These are phyloP conservation scores for Chroicocephalus ridibundus DNA, from an alignment of 2,113 vertebrate genomes.

Conservation along the genomic window DNA sequence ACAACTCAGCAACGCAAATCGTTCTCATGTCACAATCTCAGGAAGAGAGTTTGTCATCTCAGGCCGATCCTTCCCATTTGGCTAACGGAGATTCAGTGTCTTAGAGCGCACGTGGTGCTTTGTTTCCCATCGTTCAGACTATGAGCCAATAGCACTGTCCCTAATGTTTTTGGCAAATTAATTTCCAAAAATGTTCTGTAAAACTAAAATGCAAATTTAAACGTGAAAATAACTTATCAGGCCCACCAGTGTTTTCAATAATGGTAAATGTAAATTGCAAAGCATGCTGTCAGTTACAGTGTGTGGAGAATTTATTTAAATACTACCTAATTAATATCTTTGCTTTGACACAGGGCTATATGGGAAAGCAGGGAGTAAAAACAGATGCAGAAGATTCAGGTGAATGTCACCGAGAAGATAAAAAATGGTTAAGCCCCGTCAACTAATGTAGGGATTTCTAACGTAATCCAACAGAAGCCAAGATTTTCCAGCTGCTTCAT, in stretches of 20 bases:
- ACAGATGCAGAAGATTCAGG: background rate
- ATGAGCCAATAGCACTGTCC: background rate
- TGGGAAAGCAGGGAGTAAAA: background rate
- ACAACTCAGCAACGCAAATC: background rate
- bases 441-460: background rate
- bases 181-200: background rate
- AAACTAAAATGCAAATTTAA: background rate
- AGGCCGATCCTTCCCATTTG: background rate
- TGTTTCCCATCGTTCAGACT: background rate
- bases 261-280: background rate
- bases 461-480: background rate
- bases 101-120: background rate
- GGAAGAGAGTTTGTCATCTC: background rate
- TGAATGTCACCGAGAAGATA: background rate
- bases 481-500: background rate
- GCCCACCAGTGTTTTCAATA: background rate
- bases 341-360: background rate
- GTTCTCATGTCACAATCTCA: background rate
- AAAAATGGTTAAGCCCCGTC: background rate
- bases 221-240: background rate
- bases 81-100: background rate
- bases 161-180: background rate
- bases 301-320: background rate
- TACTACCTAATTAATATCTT: background rate
- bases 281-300: background rate